Evolutionary conservation across 2,888 invertebrate species (phyloP).

Genomic region (Biston betularia): DNA sequence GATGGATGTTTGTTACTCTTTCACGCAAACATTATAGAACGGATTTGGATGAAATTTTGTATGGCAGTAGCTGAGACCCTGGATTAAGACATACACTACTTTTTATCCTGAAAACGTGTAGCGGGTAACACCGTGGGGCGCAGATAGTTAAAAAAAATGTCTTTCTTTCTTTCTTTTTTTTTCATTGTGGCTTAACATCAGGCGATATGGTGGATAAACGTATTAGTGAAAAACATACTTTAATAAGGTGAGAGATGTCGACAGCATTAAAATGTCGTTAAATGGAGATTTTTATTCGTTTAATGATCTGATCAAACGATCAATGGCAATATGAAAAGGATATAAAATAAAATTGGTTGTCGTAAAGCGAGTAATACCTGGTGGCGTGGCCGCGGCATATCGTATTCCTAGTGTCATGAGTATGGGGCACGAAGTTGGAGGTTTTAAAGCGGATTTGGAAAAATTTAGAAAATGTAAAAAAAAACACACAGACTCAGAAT

Average conservation of each 20-base stretch:
- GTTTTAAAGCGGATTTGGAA: not conserved
- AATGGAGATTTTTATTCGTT: conserved; percentile 69
- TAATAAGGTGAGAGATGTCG: conserved; percentile 45
- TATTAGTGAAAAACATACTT: conserved; percentile 31
- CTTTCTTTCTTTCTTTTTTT: too few species aligned
- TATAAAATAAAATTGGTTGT: conserved; percentile 80
- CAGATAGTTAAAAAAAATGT: too few species aligned
- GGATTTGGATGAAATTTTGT: too few species aligned
- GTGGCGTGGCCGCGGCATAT: conserved; percentile 63
- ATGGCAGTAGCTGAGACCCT: too few species aligned
- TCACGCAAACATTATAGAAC: too few species aligned
- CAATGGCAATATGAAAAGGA: conserved; percentile 64
- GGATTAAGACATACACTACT: too few species aligned
- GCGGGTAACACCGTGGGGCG: too few species aligned
- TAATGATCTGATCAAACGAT: conserved; percentile 63
- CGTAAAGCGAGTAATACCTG: conserved; percentile 74
- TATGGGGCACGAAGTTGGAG: conserved; percentile 40
- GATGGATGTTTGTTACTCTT: too few species aligned
- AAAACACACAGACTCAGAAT: not conserved
- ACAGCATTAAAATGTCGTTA: conserved; percentile 61
- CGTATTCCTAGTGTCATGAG: conserved; percentile 63
- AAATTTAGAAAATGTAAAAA: too few species aligned
- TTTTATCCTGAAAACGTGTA: too few species aligned
- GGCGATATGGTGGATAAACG: too few species aligned
- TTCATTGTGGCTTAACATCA: too few species aligned